Conservation (phyloP, 2,888 invertebrate genomes). For the Nudaria mundana region DNA sequence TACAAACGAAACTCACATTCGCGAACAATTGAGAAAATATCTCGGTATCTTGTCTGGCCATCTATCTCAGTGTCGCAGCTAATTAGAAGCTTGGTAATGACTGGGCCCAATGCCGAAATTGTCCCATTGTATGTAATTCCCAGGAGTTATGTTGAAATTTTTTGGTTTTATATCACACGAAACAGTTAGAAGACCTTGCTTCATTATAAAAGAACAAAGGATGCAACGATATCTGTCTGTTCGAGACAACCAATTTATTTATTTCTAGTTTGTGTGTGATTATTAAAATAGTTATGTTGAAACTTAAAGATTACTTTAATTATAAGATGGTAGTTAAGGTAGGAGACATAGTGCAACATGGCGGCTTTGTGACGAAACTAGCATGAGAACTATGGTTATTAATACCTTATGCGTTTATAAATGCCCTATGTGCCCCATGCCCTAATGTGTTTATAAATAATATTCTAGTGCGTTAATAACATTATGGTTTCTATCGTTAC, state of each 20-base stretch:
- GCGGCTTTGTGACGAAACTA: constrained; percentile 20
- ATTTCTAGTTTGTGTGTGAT: constrained; percentile 9
- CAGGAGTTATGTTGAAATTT: constrained; percentile 35
- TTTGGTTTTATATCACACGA: constrained; percentile 28
- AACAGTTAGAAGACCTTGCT: constrained; percentile 31
- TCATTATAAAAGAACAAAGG: constrained; percentile 25
- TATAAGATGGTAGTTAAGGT: constrained; percentile 15
- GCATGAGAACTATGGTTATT: no score
- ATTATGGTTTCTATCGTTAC: no score
- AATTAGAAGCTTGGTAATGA: constrained; percentile 52
- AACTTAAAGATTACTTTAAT: constrained; percentile 12
- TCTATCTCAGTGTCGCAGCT: constrained; percentile 59
- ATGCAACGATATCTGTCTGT: constrained; percentile 16
- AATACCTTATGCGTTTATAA: no score
- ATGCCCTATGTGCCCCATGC: no score
- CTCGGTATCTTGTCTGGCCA: constrained; percentile 61
- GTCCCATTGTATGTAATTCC: constrained; percentile 32
- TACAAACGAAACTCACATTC: constrained; percentile 43
- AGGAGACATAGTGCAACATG: constrained; percentile 20
- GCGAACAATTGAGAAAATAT: constrained; percentile 69
- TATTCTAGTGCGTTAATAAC: no score
- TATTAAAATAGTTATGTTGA: constrained; percentile 10
- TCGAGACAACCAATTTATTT: constrained; percentile 12
- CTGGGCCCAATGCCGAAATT: constrained; percentile 36
- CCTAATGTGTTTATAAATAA: no score